These are phyloP conservation scores for Champsocephalus gunnari DNA, from an alignment of 2,797 vertebrate genomes.

Conservation along the genomic window DNA sequence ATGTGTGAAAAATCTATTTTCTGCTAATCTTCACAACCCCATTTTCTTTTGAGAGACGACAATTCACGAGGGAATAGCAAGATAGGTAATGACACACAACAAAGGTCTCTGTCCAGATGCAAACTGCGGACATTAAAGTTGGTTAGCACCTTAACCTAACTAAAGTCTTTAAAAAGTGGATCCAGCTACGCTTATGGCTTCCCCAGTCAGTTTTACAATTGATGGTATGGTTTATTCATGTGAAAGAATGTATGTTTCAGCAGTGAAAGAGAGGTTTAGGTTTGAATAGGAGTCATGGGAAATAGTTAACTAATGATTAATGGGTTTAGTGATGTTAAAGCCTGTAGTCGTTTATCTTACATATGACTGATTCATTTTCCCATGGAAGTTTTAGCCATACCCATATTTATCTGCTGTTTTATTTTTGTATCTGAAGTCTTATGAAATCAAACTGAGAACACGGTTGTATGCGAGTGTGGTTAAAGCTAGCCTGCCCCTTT, in stretches of 20 bases:
- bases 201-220: neutral
- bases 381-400: neutral
- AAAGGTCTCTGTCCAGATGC: neutral
- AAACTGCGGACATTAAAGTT: neutral
- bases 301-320: constrained; percentile 15
- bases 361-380: constrained; percentile 13
- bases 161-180: neutral
- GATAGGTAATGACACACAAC: neutral
- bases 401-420: neutral
- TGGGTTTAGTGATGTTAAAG: constrained; percentile 17
- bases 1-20: constrained; percentile 9
- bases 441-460: neutral
- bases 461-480: no score
- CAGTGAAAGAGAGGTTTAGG: neutral
- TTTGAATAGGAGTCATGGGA: constrained; percentile 1
- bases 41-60: constrained; percentile 4
- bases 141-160: neutral
- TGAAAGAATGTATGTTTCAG: neutral
- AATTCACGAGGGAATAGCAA: neutral
- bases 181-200: neutral
- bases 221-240: neutral
- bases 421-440: neutral
- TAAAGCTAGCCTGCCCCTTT: neutral
- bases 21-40: neutral
- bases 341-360: constrained; percentile 1